phyloP scores from a whole-genome alignment of 2,888 invertebrate species.

The Corythucha ciliata region DNA sequence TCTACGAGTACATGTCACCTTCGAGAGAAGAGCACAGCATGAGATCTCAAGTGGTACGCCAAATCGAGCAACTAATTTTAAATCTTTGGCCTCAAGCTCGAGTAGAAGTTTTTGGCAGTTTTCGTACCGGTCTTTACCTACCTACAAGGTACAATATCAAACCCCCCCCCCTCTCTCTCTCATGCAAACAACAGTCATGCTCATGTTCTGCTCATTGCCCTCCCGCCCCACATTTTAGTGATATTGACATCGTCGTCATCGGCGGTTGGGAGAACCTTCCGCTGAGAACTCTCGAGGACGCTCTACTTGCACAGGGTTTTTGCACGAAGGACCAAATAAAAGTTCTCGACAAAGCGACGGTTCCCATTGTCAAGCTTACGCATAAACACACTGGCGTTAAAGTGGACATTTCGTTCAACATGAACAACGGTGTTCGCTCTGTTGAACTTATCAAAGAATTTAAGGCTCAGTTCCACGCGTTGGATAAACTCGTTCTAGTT shows the following conservation, averaged over 20 bases:
- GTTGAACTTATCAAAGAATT: conserved; percentile 90
- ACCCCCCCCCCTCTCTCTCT: background rate
- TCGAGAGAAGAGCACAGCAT: conserved; percentile 83
- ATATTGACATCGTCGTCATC: conserved; percentile 64
- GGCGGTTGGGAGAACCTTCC: conserved; percentile 88
- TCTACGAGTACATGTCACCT: conserved; percentile 90
- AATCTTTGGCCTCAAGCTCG: conserved; percentile 87
- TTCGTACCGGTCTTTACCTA: conserved; percentile 92
- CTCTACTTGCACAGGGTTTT: conserved; percentile 78
- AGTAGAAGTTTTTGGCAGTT: conserved; percentile 97
- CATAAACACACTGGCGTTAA: conserved; percentile 78
- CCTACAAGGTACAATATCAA: conserved; percentile 66
- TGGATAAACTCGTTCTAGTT: conserved; percentile 91
- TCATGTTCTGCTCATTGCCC: background rate
- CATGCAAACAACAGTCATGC: background rate
- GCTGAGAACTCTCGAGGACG: conserved; percentile 81
- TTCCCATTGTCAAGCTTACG: conserved; percentile 96
- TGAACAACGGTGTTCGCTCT: conserved; percentile 94
- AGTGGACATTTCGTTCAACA: conserved; percentile 99
- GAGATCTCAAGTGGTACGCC: conserved; percentile 76
- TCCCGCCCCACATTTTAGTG: conserved; percentile 45
- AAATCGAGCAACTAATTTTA: conserved; percentile 78
- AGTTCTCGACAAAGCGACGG: conserved; percentile 92
- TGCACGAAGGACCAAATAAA: conserved; percentile 84
- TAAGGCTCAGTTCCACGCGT: conserved; percentile 60